phyloP scores from a whole-genome alignment of 2,888 invertebrate species.

The Cabera pusaria region DNA sequence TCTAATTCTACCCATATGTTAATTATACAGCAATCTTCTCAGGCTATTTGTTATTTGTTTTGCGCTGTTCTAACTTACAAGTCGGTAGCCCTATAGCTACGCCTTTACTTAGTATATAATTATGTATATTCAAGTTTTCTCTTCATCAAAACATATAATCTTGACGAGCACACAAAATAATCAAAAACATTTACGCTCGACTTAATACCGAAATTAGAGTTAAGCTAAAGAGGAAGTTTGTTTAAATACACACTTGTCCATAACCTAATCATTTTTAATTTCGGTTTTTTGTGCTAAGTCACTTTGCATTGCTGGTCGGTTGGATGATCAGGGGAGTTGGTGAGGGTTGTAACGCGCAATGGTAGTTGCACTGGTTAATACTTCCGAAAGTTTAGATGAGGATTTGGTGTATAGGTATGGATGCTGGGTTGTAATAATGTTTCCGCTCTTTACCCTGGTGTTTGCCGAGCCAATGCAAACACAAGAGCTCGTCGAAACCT shows the following conservation, averaged over 20 bases:
- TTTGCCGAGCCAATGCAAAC: slow-evolving; percentile 71
- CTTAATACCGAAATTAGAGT: slow-evolving; percentile 51
- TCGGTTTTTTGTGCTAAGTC: not conserved
- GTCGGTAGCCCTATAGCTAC: too few relatives aligned
- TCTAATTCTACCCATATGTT: too few relatives aligned
- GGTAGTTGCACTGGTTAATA: slow-evolving; percentile 17
- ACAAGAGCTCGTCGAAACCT: slow-evolving; percentile 54
- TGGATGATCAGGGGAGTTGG: fast-evolving
- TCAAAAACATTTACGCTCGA: slow-evolving; percentile 14
- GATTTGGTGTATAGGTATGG: slow-evolving; percentile 31
- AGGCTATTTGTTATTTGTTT: too few relatives aligned
- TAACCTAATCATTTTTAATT: slow-evolving; percentile 11
- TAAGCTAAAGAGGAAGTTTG: slow-evolving; percentile 50
- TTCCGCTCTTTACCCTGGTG: slow-evolving; percentile 73
- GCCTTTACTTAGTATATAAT: too few relatives aligned
- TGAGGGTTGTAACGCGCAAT: slow-evolving; percentile 20
- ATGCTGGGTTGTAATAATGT: slow-evolving; percentile 66
- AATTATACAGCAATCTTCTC: too few relatives aligned
- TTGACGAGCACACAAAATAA: slow-evolving; percentile 1
- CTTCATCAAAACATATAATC: too few relatives aligned
- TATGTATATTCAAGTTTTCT: too few relatives aligned
- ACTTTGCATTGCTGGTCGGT: slow-evolving; percentile 26
- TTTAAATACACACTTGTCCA: slow-evolving; percentile 41
- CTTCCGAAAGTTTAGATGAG: slow-evolving; percentile 5
- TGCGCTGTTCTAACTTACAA: too few relatives aligned